Conservation (phyloP, 2,113 vertebrate genomes). For the Platichthys stellatus region DNA sequence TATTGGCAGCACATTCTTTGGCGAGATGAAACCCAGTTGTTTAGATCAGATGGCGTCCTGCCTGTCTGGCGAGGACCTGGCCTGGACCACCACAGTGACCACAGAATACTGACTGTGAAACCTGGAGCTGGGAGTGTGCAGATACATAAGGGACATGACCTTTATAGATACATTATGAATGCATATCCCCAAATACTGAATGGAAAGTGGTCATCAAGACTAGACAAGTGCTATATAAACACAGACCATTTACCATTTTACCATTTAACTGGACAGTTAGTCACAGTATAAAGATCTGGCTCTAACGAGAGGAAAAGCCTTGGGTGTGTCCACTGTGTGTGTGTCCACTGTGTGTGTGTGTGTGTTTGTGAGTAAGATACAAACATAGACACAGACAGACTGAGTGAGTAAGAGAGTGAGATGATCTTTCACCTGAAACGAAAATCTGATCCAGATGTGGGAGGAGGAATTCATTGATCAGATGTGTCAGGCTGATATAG, state of each 20-base stretch:
- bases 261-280: neutral
- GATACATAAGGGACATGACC: too few relatives aligned
- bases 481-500: conserved; percentile 25
- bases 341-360: conserved; percentile 24
- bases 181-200: too few relatives aligned
- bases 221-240: too few relatives aligned
- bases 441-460: conserved; percentile 49
- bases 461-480: conserved; percentile 36
- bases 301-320: neutral
- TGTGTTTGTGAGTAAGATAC: conserved; percentile 4
- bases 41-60: neutral
- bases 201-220: too few relatives aligned
- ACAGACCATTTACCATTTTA: neutral
- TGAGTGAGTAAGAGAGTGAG: conserved; percentile 11
- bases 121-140: neutral
- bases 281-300: neutral
- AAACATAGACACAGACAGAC: neutral
- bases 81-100: neutral
- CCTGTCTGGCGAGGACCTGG: neutral
- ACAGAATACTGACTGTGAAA: neutral
- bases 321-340: neutral
- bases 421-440: conserved; percentile 31
- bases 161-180: too few relatives aligned
- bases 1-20: too few relatives aligned
- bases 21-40: neutral